Evolutionary conservation across 1,140 invertebrate genomes (phyloP).

Genomic region (Dendroctonus valens): DNA sequence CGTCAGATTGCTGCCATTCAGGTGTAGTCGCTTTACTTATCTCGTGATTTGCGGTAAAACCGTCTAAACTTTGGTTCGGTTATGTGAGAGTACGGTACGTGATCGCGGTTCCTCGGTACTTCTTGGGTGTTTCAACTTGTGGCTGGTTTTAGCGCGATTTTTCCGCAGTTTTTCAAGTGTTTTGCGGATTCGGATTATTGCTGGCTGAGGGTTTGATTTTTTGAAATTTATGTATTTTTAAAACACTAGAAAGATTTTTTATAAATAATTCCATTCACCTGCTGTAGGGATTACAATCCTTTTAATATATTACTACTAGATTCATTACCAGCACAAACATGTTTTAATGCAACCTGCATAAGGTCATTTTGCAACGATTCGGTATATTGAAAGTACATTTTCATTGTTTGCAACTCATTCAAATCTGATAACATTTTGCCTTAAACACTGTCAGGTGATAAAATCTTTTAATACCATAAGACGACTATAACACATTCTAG

Average conservation of each 20-base stretch:
- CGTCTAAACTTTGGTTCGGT: constrained; percentile 7
- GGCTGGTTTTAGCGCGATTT: background rate
- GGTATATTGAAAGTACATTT: background rate
- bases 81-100: background rate
- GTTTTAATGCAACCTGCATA: too few species aligned
- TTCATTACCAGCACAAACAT: too few species aligned
- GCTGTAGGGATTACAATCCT: too few species aligned
- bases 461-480: background rate
- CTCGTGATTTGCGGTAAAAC: constrained; percentile 25
- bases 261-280: too few species aligned
- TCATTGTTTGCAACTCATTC: constrained; percentile 2
- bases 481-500: background rate
- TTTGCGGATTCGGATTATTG: too few species aligned
- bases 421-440: constrained; percentile 21
- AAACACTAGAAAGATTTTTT: too few species aligned
- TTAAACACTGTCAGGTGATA: constrained; percentile 8
- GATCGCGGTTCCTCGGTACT: constrained; percentile 1
- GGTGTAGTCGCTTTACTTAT: constrained; percentile 23
- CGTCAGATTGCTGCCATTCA: constrained; percentile 28
- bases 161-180: too few species aligned
- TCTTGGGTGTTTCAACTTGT: constrained; percentile 13
- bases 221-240: too few species aligned
- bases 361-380: too few species aligned
- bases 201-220: too few species aligned
- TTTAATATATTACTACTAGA: too few species aligned